These are phyloP conservation scores for Rhincodon typus DNA, from an alignment of 2,797 vertebrate species.

Conservation along the genomic window DNA sequence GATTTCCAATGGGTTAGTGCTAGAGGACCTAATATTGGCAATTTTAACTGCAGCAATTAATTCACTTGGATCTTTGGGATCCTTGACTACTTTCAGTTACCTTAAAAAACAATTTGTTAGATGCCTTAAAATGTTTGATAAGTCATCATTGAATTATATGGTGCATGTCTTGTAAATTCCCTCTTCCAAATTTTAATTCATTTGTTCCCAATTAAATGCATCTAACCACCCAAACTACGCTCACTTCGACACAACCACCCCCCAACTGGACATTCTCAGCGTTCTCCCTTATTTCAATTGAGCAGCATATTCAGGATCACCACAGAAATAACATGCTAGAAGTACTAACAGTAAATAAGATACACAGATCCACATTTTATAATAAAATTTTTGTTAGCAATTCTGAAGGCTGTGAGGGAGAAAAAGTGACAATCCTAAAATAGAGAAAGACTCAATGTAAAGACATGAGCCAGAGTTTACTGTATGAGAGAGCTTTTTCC, in stretches of 20 bases:
- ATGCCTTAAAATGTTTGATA: neutral
- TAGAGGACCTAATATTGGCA: neutral
- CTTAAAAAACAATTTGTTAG: neutral
- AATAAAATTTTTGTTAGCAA: neutral
- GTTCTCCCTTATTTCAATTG: neutral
- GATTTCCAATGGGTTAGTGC: neutral
- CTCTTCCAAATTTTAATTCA: neutral
- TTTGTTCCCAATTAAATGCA: neutral
- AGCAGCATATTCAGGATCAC: neutral
- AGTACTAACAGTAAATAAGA: neutral
- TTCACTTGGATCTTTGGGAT: neutral
- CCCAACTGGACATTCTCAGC: neutral
- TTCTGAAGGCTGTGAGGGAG: neutral
- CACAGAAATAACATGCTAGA: neutral
- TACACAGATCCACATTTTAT: neutral
- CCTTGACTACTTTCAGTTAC: neutral
- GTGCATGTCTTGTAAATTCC: neutral
- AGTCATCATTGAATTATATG: neutral
- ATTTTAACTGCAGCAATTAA: neutral
- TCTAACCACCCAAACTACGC: neutral
- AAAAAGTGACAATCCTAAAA: neutral
- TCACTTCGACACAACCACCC: neutral
- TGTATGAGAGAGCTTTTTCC: neutral
- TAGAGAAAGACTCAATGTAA: neutral
- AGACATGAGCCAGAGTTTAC: neutral